A percentile compares a stretch with the other conserved stretches of the same genome.
Evolutionary conservation across 2,888 invertebrate species (phyloP).

Genomic region (Andrena fulva): DNA sequence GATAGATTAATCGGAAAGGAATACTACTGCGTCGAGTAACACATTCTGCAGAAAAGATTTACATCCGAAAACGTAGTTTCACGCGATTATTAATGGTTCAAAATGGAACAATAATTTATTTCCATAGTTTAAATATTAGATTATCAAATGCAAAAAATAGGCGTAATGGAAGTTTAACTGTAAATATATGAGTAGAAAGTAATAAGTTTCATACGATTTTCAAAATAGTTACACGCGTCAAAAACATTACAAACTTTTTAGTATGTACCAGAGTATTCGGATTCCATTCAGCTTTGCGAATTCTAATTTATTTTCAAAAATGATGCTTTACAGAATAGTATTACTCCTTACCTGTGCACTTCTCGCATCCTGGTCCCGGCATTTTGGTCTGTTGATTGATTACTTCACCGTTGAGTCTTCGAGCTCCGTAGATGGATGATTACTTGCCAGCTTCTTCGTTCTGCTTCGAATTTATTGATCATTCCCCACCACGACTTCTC

Average conservation of each 20-base stretch:
- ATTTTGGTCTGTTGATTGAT: constrained; percentile 70
- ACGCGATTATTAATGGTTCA: not conserved
- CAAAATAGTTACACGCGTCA: not conserved
- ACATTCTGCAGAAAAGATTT: too few relatives aligned
- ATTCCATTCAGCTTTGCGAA: not conserved
- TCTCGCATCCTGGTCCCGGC: constrained; percentile 82
- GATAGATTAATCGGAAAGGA: not conserved
- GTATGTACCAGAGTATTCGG: not conserved
- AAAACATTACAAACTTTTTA: not conserved
- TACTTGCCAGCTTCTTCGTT: constrained; percentile 65
- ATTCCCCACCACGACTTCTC: constrained; percentile 72
- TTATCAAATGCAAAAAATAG: not conserved
- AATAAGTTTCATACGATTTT: not conserved
- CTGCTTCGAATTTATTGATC: constrained; percentile 82
- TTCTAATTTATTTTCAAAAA: not conserved
- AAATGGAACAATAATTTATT: not conserved
- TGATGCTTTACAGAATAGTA: not conserved
- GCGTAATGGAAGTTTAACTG: not conserved
- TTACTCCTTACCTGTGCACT: constrained; percentile 80
- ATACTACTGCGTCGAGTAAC: not conserved
- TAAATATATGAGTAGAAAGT: not conserved
- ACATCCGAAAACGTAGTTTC: not conserved
- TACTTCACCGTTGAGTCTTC: constrained; percentile 10
- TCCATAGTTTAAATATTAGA: not conserved
- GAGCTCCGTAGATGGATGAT: constrained; percentile 59